Conservation (phyloP, 2,888 invertebrate genomes). For the Diogma glabrata region DNA sequence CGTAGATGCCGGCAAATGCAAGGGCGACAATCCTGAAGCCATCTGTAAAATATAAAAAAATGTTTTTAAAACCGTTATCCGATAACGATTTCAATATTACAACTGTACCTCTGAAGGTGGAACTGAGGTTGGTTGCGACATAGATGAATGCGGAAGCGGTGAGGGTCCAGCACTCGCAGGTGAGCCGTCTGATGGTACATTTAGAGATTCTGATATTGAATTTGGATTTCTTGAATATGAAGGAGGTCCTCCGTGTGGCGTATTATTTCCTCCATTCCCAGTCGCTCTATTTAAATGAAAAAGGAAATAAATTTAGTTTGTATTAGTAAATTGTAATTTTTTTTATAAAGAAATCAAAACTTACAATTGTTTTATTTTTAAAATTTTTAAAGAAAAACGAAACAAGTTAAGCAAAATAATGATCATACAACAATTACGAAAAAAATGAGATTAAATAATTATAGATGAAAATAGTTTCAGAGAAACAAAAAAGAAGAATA, state of each 20-base stretch:
- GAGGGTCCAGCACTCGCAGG: slow-evolving; percentile 57
- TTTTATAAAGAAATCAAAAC: no score
- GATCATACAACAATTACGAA: no score
- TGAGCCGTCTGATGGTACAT: slow-evolving; percentile 44
- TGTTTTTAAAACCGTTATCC: not conserved
- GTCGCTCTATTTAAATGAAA: slow-evolving; percentile 27
- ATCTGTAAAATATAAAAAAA: slow-evolving; percentile 21
- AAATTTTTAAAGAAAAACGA: no score
- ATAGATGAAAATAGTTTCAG: no score
- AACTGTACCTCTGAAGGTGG: slow-evolving; percentile 40
- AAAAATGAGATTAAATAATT: no score
- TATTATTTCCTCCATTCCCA: slow-evolving; percentile 35
- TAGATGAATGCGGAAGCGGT: slow-evolving; percentile 45
- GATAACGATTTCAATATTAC: not conserved
- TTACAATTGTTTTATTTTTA: no score
- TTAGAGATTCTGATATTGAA: slow-evolving; percentile 33
- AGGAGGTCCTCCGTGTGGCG: slow-evolving; percentile 53
- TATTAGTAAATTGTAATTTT: no score
- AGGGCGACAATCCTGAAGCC: slow-evolving; percentile 46
- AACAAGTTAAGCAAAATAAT: no score
- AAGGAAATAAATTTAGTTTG: not conserved
- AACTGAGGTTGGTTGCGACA: slow-evolving; percentile 60
- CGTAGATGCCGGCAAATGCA: slow-evolving; percentile 42
- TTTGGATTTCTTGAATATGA: slow-evolving; percentile 47
- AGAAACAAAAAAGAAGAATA: no score